phyloP scores from a whole-genome alignment of 2,797 vertebrate genomes.

The Smutsia temminckii region DNA sequence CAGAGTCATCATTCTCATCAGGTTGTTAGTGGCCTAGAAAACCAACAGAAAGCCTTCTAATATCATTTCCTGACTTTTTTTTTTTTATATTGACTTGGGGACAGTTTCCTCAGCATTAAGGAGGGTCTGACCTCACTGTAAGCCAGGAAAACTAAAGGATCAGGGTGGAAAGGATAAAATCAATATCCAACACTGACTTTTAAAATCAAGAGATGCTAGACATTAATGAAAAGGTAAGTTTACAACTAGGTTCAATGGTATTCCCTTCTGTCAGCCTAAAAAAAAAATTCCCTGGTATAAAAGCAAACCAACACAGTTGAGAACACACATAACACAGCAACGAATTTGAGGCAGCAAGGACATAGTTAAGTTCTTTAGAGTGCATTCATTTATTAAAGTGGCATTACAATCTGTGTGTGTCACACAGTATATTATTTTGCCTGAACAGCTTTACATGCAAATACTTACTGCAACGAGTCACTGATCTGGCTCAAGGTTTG shows the following conservation, averaged over 20 bases:
- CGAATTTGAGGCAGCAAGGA: constrained; percentile 14
- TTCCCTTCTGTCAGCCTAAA: not conserved
- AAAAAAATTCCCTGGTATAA: not conserved
- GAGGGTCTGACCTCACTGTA: constrained; percentile 1
- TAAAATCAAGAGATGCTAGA: constrained; percentile 53
- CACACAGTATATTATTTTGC: constrained; percentile 65
- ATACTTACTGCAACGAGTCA: constrained; percentile 72
- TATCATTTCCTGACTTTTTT: constrained; percentile 34
- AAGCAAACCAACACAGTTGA: not conserved
- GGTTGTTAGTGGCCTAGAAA: constrained; percentile 37
- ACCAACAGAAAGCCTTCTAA: constrained; percentile 24
- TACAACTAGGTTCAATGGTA: not conserved
- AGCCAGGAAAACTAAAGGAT: constrained; percentile 55
- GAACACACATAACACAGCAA: not conserved
- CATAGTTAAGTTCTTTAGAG: constrained; percentile 67
- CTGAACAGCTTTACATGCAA: constrained; percentile 72
- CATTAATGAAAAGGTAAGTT: constrained; percentile 41
- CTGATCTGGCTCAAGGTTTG: constrained; percentile 68
- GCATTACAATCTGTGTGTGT: constrained; percentile 66
- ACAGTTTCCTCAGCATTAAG: constrained; percentile 5
- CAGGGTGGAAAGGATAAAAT: constrained; percentile 8
- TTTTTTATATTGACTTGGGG: constrained; percentile 35
- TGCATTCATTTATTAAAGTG: constrained; percentile 72
- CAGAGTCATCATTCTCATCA: constrained; percentile 58
- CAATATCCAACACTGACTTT: constrained; percentile 44